Base-by-base conservation (phyloP, 2,888 invertebrate species). In the Orgyia antiqua region DNA sequence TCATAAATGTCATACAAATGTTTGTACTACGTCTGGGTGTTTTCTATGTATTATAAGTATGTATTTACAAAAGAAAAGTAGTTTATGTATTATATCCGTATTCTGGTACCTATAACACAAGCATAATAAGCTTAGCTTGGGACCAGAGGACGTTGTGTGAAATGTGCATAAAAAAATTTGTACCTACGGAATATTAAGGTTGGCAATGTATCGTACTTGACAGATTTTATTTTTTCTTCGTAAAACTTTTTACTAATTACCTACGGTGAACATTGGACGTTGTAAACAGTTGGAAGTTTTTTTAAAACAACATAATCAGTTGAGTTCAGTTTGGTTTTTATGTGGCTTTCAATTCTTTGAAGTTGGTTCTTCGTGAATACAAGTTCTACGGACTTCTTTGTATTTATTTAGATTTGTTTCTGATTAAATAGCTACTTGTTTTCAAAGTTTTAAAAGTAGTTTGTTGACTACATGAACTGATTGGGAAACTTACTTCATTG, bases 181-280 rank as follows among this genome's bases (percentile, higher is more conserved):
- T n/a, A n/a, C n/a, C n/a, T n/a, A n/a, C n/a, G n/a, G n/a, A n/a
- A n/a, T n/a, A n/a, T 23, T 24, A 42, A 42, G 51, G 43, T 53
- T 48, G 7, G 7, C n/a, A 53, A 48, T 41, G 57, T 46, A 12
- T 13, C 23, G 30, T 21, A 4, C 28, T 12, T 34, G 19, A 28
- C 34, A 32, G 33, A 13, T 24, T 24, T 20, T 20, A 23, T 32
- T 33, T 36, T 42, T 41, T 24, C 38, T 39, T 28, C 18, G n/a
- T 11, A 33, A 41, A 39, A 31, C 29, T 37, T 32, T 45, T 51
- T 40, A 39, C 23, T 41, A 34, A 20, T 36, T 29, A 27, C 35
- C 42, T 46, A 40, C 29, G 31, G 39, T 28, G 33, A 51, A 52
- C 48, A 52, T 50, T 39, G 42, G 40, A 29, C 10, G 13, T 35